These are phyloP conservation scores for Drosophila azteca DNA, from an alignment of 1,140 invertebrate genomes.

Conservation along the genomic window DNA sequence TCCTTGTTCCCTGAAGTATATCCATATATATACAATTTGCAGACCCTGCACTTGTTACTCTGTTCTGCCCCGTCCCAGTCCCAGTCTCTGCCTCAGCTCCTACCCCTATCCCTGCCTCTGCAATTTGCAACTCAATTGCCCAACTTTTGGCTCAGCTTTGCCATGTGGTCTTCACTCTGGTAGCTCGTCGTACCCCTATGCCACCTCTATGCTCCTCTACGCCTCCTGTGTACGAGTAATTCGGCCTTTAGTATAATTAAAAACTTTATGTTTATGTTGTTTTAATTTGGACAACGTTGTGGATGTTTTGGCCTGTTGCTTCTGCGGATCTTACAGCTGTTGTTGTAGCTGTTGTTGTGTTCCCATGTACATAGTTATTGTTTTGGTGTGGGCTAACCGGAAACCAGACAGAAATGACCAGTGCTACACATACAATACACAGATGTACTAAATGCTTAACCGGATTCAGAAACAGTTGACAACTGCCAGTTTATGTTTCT, in stretches of 20 bases:
- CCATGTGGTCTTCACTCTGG: background rate
- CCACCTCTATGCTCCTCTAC: background rate
- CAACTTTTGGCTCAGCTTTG: slow-evolving; percentile 29
- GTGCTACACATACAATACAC: slow-evolving; percentile 41
- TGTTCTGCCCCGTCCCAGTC: background rate
- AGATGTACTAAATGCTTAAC: slow-evolving; percentile 49
- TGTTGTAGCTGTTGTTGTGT: slow-evolving; percentile 36
- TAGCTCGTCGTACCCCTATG: background rate
- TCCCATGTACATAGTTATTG: background rate
- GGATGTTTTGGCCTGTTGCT: slow-evolving; percentile 15
- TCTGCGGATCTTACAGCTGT: slow-evolving; percentile 26
- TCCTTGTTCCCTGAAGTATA: too few species aligned
- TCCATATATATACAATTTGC: too few species aligned
- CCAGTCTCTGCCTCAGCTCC: slow-evolving; percentile 1
- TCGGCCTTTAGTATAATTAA: slow-evolving; percentile 54
- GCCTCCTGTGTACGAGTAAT: slow-evolving; percentile 2
- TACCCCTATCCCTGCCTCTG: slow-evolving; percentile 4
- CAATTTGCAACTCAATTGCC: slow-evolving; percentile 55
- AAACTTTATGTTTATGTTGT: slow-evolving; percentile 67
- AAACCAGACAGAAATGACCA: slow-evolving; percentile 57
- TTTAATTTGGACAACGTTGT: slow-evolving; percentile 68
- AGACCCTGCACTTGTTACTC: background rate
- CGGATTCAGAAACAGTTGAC: slow-evolving; percentile 52
- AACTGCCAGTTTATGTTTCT: slow-evolving; percentile 6
- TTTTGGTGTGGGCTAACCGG: slow-evolving; percentile 54